These are phyloP conservation scores for Parthenolecanium corni DNA, from an alignment of 2,888 invertebrate species.

Conservation along the genomic window DNA sequence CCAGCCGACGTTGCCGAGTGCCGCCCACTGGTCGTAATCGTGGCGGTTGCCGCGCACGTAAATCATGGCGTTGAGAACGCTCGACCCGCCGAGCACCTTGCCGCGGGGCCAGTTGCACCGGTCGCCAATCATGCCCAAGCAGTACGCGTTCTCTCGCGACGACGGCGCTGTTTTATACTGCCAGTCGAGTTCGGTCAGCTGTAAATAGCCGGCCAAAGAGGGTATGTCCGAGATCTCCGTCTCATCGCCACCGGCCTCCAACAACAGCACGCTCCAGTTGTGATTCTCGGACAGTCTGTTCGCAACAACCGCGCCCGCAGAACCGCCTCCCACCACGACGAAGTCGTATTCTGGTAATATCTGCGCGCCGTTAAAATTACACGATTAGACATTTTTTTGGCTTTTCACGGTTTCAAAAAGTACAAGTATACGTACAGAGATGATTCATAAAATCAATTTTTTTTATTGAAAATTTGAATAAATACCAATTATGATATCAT, in stretches of 20 bases:
- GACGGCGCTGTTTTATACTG: conserved; percentile 74
- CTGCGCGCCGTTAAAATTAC: conserved; percentile 47
- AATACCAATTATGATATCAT: no score
- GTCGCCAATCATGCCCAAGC: conserved; percentile 75
- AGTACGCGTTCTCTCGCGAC: conserved; percentile 63
- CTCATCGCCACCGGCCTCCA: conserved; percentile 73
- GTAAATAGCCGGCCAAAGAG: conserved; percentile 65
- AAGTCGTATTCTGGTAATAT: conserved; percentile 71
- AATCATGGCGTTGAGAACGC: conserved; percentile 82
- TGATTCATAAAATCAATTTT: no score
- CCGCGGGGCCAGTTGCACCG: conserved; percentile 87
- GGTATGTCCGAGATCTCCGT: conserved; percentile 81
- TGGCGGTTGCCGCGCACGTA: conserved; percentile 77
- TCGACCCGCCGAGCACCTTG: conserved; percentile 59
- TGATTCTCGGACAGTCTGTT: conserved; percentile 67
- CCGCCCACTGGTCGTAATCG: conserved; percentile 80
- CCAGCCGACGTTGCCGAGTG: conserved; percentile 76
- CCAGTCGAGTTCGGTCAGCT: conserved; percentile 81
- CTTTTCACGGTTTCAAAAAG: no score
- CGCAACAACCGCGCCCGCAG: conserved; percentile 79
- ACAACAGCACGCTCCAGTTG: conserved; percentile 68
- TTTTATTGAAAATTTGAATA: no score
- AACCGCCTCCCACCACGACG: conserved; percentile 74
- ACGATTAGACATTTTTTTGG: no score
- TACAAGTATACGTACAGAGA: no score